Evolutionary conservation across 2,797 vertebrate species (phyloP).

Genomic region (Naso thynnoides): DNA sequence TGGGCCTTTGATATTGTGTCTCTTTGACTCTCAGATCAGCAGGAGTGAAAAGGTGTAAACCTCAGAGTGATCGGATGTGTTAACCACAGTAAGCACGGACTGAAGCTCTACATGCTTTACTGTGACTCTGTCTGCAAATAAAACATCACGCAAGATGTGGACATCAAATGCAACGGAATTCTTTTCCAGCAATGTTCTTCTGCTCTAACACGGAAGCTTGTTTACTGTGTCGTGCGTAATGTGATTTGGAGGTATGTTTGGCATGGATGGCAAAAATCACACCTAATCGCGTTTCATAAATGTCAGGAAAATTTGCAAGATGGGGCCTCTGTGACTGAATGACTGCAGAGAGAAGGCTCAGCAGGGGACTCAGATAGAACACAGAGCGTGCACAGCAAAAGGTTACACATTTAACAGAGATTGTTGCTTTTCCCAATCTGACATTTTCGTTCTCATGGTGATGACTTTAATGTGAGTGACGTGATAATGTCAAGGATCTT

Average conservation of each 20-base stretch:
- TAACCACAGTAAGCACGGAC: slow-evolving; percentile 22
- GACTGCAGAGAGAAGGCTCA: slow-evolving; percentile 49
- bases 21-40: slow-evolving; percentile 56
- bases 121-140: slow-evolving; percentile 13
- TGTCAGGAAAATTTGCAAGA: slow-evolving; percentile 69
- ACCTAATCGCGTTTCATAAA: slow-evolving; percentile 66
- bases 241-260: slow-evolving; percentile 56
- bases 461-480: slow-evolving; percentile 65
- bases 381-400: slow-evolving; percentile 55
- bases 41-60: slow-evolving; percentile 36
- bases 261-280: slow-evolving; percentile 45
- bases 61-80: slow-evolving; percentile 33
- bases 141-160: background rate
- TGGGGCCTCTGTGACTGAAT: slow-evolving; percentile 36
- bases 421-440: slow-evolving; percentile 63
- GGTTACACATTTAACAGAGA: slow-evolving; percentile 67
- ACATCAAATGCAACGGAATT: slow-evolving; percentile 19
- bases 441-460: slow-evolving; percentile 74
- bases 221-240: slow-evolving; percentile 40
- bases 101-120: background rate
- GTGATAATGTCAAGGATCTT: slow-evolving; percentile 68
- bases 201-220: slow-evolving; percentile 27
- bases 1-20: slow-evolving; percentile 50
- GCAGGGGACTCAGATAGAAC: slow-evolving; percentile 20
- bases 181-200: slow-evolving; percentile 12